Conservation (phyloP, 1,140 invertebrate genomes). For the Pachyrhynchus sulphureomaculatus region DNA sequence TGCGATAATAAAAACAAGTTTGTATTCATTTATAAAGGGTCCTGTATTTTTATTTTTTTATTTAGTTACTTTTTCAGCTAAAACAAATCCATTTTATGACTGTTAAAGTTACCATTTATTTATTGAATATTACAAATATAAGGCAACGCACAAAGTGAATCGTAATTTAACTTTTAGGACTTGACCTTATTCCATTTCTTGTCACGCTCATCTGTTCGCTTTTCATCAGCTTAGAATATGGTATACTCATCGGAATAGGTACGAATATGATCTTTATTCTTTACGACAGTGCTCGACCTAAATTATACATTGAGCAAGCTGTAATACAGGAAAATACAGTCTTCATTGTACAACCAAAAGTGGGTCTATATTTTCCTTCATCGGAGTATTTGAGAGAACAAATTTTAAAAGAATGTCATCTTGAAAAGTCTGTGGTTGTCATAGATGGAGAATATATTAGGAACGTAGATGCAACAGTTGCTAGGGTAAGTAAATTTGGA, state of each 20-base stretch:
- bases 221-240: conserved; percentile 67
- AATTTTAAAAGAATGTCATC: conserved; percentile 49
- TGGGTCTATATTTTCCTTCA: conserved; percentile 65
- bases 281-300: conserved; percentile 66
- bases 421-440: conserved; percentile 53
- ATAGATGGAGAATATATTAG: conserved; percentile 60
- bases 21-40: no score
- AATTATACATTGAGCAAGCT: conserved; percentile 49
- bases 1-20: no score
- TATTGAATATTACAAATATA: no score
- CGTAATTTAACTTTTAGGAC: no score
- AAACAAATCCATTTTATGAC: no score
- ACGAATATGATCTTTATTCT: conserved; percentile 67
- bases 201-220: conserved; percentile 65
- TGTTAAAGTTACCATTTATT: no score
- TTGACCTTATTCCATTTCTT: conserved; percentile 65
- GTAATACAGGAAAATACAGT: conserved; percentile 32
- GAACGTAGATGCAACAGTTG: conserved; percentile 64
- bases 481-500: conserved; percentile 38
- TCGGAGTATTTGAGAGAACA: conserved; percentile 63
- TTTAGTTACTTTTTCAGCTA: no score
- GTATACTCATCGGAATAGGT: conserved; percentile 69
- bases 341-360: conserved; percentile 60
- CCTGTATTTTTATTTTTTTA: no score
- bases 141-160: no score